Base-by-base conservation (phyloP, 64 coral and sea anemone genomes). In the Dendrophyllia cribrosa region DNA sequence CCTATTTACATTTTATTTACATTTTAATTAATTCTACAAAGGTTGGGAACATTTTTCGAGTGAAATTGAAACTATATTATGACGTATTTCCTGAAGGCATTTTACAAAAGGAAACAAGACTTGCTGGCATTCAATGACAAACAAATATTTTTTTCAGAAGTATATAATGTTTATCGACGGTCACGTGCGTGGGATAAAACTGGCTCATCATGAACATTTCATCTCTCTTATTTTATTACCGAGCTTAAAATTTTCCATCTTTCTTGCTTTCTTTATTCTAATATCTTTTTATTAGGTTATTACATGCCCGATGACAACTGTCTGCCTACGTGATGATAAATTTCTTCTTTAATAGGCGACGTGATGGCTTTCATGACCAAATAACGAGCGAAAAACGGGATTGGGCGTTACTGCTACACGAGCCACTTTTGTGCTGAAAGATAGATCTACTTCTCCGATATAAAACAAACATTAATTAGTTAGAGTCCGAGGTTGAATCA, bases 391-490 rank as follows among this genome's bases (percentile, higher is more conserved):
- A 76, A 43, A 48, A 7, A 12, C 11, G 52, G 58, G 23, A 45
- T 14, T 61, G 79, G 59, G 61, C 19, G 43, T 50, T 10, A 72
- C 70, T 25, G 11, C 11, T 17, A 75, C 14, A 84, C 17, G 9
- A 65, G 26, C 23, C 46, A 12, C 53, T 45, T 83, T 45, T 46
- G 59, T 52, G 80, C 22, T 84, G 43, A 84, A 64, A 84, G 60
- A 12, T 73, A 82, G 43, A n/a, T 64, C 26, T 82, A 20, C 20
- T 49, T 68, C 8, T 15, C n/a, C 44, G 46, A 49, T 47, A 67
- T 48, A 51, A 84, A 68, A 66, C 60, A 66, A 67, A 50, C 17
- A 84, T 50, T 49, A 65, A 84, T 51, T 66, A 50, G 67, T 83
- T 48, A 48, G 43, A 45, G 72, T 49, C 16, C 2, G 45, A 72